Conservation (phyloP, 1,140 invertebrate species). For the Teleogryllus occipitalis region DNA sequence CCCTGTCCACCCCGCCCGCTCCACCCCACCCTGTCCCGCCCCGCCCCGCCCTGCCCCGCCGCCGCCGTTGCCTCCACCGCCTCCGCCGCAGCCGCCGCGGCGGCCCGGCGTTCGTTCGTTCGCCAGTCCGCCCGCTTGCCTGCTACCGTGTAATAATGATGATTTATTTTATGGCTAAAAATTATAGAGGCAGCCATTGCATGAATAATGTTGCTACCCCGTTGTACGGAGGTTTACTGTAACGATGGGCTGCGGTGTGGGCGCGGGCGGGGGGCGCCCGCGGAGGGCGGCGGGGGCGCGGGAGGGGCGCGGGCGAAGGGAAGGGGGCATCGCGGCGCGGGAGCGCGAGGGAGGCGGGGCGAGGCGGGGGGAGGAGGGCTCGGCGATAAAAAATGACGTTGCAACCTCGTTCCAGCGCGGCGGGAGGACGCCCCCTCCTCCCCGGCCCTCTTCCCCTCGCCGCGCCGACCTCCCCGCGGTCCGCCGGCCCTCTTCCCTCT, state of each 20-base stretch:
- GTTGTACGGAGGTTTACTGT: constrained; percentile 18
- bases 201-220: constrained; percentile 22
- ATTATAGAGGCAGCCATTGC: constrained; percentile 23
- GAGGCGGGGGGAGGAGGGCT: not conserved
- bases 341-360: constrained; percentile 7
- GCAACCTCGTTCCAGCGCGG: constrained; percentile 9
- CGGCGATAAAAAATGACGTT: constrained; percentile 21
- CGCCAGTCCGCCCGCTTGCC: constrained; percentile 1
- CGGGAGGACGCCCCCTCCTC: not conserved
- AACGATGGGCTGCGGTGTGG: constrained; percentile 14
- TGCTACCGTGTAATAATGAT: constrained; percentile 18
- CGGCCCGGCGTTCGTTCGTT: not conserved
- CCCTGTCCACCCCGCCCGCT: not conserved
- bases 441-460: no score
- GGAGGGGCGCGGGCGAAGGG: not conserved
- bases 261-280: not conserved
- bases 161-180: constrained; percentile 24
- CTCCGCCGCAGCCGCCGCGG: not conserved
- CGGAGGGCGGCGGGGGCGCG: constrained; percentile 4
- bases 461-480: no score
- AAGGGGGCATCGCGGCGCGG: constrained; percentile 8
- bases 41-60: not conserved
- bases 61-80: not conserved
- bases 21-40: not conserved
- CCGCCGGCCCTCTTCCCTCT: no score